Conservation (phyloP, 2,888 invertebrate genomes). For the Elmis aenea region DNA sequence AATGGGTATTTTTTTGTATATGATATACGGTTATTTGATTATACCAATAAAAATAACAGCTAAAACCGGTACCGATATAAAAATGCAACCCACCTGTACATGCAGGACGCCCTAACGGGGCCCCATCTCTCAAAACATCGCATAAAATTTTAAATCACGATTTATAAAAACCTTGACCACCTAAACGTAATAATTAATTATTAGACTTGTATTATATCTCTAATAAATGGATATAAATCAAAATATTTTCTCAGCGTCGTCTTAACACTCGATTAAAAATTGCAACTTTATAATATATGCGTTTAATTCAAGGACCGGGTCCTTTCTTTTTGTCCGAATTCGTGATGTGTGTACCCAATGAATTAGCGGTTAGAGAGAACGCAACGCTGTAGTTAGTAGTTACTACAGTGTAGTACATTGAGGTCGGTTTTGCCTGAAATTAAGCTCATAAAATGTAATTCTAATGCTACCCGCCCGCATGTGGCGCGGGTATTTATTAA, state of each 20-base stretch:
- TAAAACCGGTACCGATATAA: slow-evolving; percentile 15
- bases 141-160: slow-evolving; percentile 14
- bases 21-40: slow-evolving; percentile 15
- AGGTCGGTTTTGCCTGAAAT: slow-evolving; percentile 6
- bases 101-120: slow-evolving; percentile 17
- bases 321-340: slow-evolving; percentile 23
- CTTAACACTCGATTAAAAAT: slow-evolving; percentile 6
- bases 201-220: slow-evolving; percentile 8
- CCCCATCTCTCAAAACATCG: slow-evolving; percentile 12
- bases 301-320: slow-evolving; percentile 25
- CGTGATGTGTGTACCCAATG: slow-evolving; percentile 26
- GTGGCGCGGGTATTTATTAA: slow-evolving; percentile 12
- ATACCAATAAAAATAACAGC: slow-evolving; percentile 16
- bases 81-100: slow-evolving; percentile 16
- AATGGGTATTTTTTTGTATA: no score
- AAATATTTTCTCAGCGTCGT: slow-evolving; percentile 12
- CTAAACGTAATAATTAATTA: slow-evolving; percentile 19
- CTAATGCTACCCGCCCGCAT: slow-evolving; percentile 16
- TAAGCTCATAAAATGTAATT: slow-evolving; percentile 8
- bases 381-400: slow-evolving; percentile 1
- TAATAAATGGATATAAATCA: slow-evolving; percentile 15
- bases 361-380: slow-evolving; percentile 6
- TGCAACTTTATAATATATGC: slow-evolving; percentile 18
- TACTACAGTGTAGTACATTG: not conserved
- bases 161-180: slow-evolving; percentile 20